Percentiles rank a stretch among this genome's conserved stretches.
phyloP scores from a whole-genome alignment of 1,140 invertebrate species.

The Pollicipes pollicipes region DNA sequence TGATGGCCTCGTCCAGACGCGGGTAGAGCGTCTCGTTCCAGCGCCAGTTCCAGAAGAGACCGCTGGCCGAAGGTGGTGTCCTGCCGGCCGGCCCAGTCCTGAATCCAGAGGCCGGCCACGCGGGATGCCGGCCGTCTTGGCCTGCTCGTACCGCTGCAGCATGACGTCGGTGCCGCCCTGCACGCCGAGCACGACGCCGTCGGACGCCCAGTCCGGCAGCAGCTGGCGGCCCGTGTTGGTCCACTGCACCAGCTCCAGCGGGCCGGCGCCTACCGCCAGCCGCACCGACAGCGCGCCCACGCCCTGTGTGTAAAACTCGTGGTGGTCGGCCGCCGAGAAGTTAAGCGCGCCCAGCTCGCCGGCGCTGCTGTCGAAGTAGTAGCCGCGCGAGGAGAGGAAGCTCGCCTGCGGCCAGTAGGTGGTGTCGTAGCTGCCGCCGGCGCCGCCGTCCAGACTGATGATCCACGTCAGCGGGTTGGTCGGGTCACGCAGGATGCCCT shows the following conservation, averaged over 20 bases:
- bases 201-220: conserved; percentile 26
- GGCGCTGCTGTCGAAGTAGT: conserved; percentile 18
- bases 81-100: conserved; percentile 29
- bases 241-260: conserved; percentile 19
- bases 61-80: conserved; percentile 27
- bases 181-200: conserved; percentile 26
- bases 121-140: no score
- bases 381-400: conserved; percentile 24
- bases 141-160: conserved; percentile 21
- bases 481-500: conserved; percentile 18
- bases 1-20: conserved; percentile 24
- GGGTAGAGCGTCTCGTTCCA: conserved; percentile 26
- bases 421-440: conserved; percentile 28
- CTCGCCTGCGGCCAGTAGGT: conserved; percentile 29
- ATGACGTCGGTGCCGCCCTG: conserved; percentile 23
- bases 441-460: conserved; percentile 14
- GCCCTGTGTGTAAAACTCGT: conserved; percentile 23
- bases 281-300: conserved; percentile 16
- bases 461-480: conserved; percentile 10
- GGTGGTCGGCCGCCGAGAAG: conserved; percentile 20
- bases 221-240: conserved; percentile 19
- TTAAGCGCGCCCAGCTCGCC: conserved; percentile 19
- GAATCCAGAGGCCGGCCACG: conserved; percentile 29
- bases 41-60: conserved; percentile 31
- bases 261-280: conserved; percentile 11